Percentiles rank a stretch among this genome's conserved stretches.
These are phyloP conservation scores for Macrobrachium rosenbergii DNA, from an alignment of 1,140 invertebrate genomes.

Conservation along the genomic window DNA sequence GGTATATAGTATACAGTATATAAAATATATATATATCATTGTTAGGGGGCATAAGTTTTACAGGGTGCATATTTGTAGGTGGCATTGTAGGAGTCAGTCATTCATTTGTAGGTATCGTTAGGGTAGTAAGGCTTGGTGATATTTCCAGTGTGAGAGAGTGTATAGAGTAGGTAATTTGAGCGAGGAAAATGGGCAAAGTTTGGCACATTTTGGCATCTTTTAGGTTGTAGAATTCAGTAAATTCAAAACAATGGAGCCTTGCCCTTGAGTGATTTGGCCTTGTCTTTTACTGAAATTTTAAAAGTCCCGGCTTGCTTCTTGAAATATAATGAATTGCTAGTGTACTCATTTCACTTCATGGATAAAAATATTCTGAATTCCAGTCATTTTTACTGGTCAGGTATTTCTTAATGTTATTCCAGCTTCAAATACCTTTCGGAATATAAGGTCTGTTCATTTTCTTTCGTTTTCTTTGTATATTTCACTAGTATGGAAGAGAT, in stretches of 20 bases:
- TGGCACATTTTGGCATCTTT: too few relatives aligned
- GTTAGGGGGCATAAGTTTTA: slow-evolving; percentile 18
- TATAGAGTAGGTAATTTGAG: too few relatives aligned
- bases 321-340: background rate
- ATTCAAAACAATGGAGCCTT: slow-evolving; percentile 50
- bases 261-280: slow-evolving; percentile 54
- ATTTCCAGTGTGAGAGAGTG: too few relatives aligned
- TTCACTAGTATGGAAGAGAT: slow-evolving; percentile 60
- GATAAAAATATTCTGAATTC: background rate
- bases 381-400: slow-evolving; percentile 37
- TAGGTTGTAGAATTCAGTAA: slow-evolving; percentile 12
- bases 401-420: slow-evolving; percentile 42
- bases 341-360: too few relatives aligned
- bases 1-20: slow-evolving; percentile 2
- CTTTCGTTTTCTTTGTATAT: slow-evolving; percentile 49
- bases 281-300: slow-evolving; percentile 41
- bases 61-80: slow-evolving; percentile 47
- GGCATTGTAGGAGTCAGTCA: slow-evolving; percentile 51
- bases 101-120: slow-evolving; percentile 40
- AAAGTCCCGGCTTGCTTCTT: background rate
- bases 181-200: too few relatives aligned
- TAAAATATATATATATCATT: too few relatives aligned
- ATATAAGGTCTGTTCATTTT: slow-evolving; percentile 30
- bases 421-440: slow-evolving; percentile 48
- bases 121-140: background rate